phyloP scores from a whole-genome alignment of 2,888 invertebrate genomes.

The Mayetiola destructor region DNA sequence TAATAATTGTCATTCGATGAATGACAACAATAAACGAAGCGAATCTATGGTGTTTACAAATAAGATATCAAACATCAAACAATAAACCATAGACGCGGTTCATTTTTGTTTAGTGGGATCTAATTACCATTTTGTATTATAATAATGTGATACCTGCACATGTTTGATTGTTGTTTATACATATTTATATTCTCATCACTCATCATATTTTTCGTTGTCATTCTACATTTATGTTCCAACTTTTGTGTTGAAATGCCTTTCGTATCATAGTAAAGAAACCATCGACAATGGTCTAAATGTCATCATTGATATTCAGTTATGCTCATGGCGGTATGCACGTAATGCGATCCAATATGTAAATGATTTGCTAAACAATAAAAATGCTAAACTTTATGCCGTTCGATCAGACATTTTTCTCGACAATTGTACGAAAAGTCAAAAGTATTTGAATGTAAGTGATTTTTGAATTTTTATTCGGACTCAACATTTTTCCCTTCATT shows the following conservation, averaged over 20 bases:
- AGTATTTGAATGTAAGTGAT: constrained; percentile 43
- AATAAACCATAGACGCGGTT: too few relatives aligned
- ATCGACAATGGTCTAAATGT: constrained; percentile 40
- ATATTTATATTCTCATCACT: not conserved
- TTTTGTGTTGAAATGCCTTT: not conserved
- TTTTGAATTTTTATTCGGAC: too few relatives aligned
- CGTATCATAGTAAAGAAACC: not conserved
- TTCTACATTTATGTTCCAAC: not conserved
- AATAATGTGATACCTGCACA: too few relatives aligned
- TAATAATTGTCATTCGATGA: too few relatives aligned
- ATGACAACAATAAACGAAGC: not conserved
- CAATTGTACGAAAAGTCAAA: constrained; percentile 47
- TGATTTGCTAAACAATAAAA: constrained; percentile 37
- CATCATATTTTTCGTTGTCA: too few relatives aligned
- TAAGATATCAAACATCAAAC: too few relatives aligned
- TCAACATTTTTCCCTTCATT: too few relatives aligned
- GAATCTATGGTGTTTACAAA: not conserved
- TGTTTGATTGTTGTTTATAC: not conserved
- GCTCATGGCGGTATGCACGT: constrained; percentile 46
- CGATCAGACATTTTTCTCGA: constrained; percentile 61
- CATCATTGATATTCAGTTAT: constrained; percentile 48
- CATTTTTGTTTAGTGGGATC: too few relatives aligned
- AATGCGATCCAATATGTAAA: constrained; percentile 45
- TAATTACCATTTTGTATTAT: too few relatives aligned
- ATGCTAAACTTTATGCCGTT: constrained; percentile 45